Percentiles rank a stretch among this genome's conserved stretches.
These are phyloP conservation scores for Mesoclemmys tuberculata DNA, from an alignment of 2,113 vertebrate genomes.

Conservation along the genomic window DNA sequence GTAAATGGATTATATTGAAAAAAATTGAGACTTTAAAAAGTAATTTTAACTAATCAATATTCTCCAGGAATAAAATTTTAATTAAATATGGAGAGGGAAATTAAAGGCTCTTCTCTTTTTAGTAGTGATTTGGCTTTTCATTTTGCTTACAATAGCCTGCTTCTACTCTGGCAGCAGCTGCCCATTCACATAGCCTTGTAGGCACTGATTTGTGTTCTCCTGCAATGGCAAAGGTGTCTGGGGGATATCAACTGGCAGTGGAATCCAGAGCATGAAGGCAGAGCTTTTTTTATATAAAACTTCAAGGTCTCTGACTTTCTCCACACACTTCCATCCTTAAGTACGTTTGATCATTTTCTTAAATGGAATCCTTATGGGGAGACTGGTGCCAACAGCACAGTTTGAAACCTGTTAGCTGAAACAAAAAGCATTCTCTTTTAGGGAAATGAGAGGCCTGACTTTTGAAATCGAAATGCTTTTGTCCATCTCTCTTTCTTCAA, in stretches of 20 bases:
- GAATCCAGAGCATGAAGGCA: background rate
- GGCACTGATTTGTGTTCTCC: background rate
- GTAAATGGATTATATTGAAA: background rate
- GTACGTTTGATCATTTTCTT: constrained; percentile 71
- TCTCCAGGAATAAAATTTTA: background rate
- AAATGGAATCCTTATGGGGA: constrained; percentile 81
- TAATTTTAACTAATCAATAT: background rate
- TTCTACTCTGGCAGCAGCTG: background rate
- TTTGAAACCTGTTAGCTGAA: constrained; percentile 77
- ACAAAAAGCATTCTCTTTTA: constrained; percentile 71
- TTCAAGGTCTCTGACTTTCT: constrained; percentile 63
- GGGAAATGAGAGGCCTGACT: constrained; percentile 74
- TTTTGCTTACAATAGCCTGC: rapidly evolving
- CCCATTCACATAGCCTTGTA: rapidly evolving
- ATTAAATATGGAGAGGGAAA: background rate
- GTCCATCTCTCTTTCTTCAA: constrained; percentile 80
- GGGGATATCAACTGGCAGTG: background rate
- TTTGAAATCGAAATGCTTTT: constrained; percentile 71
- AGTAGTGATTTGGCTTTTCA: background rate
- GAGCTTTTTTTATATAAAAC: constrained; percentile 1
- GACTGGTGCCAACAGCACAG: constrained; percentile 70
- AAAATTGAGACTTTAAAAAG: background rate
- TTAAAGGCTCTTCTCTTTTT: background rate
- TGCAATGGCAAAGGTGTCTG: background rate
- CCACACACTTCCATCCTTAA: constrained; percentile 60